A percentile compares a stretch with the other conserved stretches of the same genome.
These are phyloP conservation scores for Varroa destructor DNA, from an alignment of 1,140 invertebrate species.

Conservation along the genomic window DNA sequence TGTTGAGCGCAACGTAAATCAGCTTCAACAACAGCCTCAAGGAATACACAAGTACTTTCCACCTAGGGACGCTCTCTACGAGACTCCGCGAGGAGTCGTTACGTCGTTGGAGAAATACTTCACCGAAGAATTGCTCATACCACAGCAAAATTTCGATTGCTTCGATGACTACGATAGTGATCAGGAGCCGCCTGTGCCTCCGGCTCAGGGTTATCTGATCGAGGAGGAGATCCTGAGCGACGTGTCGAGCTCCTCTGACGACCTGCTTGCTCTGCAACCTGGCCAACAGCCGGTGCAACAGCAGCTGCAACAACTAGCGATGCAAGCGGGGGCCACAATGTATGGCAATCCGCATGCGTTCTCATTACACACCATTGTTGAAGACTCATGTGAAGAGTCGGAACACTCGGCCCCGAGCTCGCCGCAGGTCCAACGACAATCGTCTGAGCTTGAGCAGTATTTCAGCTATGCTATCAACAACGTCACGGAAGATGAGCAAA, in stretches of 20 bases:
- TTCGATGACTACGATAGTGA: conserved; percentile 25
- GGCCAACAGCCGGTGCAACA: too few species aligned
- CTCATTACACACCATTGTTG: conserved; percentile 77
- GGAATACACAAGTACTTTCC: too few species aligned
- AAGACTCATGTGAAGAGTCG: conserved; percentile 76
- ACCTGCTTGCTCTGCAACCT: neutral
- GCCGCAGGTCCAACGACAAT: conserved; percentile 36
- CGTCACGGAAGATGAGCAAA: conserved; percentile 30
- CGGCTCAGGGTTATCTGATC: conserved; percentile 27
- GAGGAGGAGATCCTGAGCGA: conserved; percentile 34
- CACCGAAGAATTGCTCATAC: conserved; percentile 42
- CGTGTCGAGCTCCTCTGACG: conserved; percentile 32
- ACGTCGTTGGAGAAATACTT: conserved; percentile 30
- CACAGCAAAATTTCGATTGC: conserved; percentile 37
- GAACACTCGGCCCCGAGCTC: conserved; percentile 38
- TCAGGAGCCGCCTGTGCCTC: conserved; percentile 49
- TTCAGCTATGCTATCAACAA: conserved; percentile 65
- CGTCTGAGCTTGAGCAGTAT: conserved; percentile 76
- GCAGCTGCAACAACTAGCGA: too few species aligned
- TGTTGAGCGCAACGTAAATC: too few species aligned
- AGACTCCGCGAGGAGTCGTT: conserved; percentile 16
- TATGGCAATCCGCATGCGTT: conserved; percentile 43
- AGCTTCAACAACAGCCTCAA: too few species aligned
- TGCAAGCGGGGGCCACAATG: conserved; percentile 41
- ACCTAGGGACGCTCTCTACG: neutral